A percentile compares a stretch with the other conserved stretches of the same genome.
Conservation (phyloP, 2,797 vertebrate genomes). For the Argyrosomus regius region DNA sequence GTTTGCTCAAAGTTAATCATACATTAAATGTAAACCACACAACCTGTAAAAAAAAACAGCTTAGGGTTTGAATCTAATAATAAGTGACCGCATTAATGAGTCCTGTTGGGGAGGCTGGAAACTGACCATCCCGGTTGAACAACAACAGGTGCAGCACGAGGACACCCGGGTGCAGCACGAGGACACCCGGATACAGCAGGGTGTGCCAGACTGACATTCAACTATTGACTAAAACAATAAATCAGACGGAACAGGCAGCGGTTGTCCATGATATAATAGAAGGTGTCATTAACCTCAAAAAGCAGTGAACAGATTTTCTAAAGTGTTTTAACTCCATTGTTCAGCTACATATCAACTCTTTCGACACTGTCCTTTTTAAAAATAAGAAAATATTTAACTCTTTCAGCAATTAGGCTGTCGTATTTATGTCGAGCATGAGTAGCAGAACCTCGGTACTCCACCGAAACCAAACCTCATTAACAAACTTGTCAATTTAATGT, state of each 20-base stretch:
- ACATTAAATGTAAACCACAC: neutral
- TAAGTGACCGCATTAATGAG: neutral
- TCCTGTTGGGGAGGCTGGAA: neutral
- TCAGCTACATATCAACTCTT: neutral
- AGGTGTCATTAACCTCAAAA: neutral
- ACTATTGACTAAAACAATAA: neutral
- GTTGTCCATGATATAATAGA: neutral
- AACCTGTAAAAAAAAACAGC: neutral
- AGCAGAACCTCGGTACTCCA: too few relatives aligned
- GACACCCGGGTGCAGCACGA: slow-evolving; percentile 70
- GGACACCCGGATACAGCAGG: slow-evolving; percentile 72
- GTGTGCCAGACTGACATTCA: slow-evolving; percentile 4
- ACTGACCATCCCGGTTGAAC: slow-evolving; percentile 17
- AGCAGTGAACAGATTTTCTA: neutral
- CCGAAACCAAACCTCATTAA: neutral
- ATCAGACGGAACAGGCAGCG: neutral
- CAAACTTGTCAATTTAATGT: slow-evolving; percentile 5
- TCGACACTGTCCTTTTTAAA: neutral
- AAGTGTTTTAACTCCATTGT: neutral
- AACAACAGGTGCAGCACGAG: slow-evolving; percentile 48
- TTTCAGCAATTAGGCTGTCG: neutral
- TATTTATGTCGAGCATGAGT: neutral
- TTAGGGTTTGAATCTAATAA: neutral
- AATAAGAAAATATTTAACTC: neutral
- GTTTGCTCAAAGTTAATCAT: neutral